Percentiles rank a stretch among this genome's conserved stretches.
Conservation (phyloP, 2,113 vertebrate species). For the Agapornis roseicollis region DNA sequence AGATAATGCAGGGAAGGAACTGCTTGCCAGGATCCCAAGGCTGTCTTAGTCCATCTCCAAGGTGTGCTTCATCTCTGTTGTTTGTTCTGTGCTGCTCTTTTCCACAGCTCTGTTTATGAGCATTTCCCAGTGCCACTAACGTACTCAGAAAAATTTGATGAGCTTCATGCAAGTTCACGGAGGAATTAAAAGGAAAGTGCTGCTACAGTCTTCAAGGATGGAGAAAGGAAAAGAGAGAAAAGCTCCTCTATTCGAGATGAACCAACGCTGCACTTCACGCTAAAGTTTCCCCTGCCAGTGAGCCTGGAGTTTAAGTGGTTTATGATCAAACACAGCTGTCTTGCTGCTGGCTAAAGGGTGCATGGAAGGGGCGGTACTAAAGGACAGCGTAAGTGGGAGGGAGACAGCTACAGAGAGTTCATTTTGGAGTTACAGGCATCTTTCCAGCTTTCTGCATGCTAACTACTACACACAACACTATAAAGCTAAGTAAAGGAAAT, state of each 20-base stretch:
- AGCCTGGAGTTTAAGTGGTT: constrained; percentile 75
- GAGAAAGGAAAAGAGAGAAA: neutral
- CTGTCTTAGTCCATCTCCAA: constrained; percentile 37
- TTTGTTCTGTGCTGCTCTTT: constrained; percentile 25
- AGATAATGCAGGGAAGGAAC: neutral
- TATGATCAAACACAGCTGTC: constrained; percentile 82
- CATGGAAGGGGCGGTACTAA: constrained; percentile 72
- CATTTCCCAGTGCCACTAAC: neutral
- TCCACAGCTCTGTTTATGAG: constrained; percentile 33
- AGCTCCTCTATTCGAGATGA: neutral
- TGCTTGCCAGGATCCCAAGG: constrained; percentile 35
- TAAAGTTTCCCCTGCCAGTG: constrained; percentile 70
- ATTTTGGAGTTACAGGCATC: constrained; percentile 59
- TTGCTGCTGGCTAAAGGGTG: constrained; percentile 70
- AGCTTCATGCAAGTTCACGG: neutral
- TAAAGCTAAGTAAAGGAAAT: constrained; percentile 44
- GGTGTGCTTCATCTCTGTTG: constrained; percentile 35
- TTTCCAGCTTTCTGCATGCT: constrained; percentile 54
- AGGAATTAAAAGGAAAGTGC: neutral
- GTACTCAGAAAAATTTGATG: neutral
- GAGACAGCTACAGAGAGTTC: constrained; percentile 23
- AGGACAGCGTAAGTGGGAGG: constrained; percentile 4
- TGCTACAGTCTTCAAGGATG: neutral
- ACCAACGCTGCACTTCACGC: constrained; percentile 33
- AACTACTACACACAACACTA: constrained; percentile 34